Base-by-base conservation (phyloP, 2,797 vertebrate species). In the Cynopterus sphinx region DNA sequence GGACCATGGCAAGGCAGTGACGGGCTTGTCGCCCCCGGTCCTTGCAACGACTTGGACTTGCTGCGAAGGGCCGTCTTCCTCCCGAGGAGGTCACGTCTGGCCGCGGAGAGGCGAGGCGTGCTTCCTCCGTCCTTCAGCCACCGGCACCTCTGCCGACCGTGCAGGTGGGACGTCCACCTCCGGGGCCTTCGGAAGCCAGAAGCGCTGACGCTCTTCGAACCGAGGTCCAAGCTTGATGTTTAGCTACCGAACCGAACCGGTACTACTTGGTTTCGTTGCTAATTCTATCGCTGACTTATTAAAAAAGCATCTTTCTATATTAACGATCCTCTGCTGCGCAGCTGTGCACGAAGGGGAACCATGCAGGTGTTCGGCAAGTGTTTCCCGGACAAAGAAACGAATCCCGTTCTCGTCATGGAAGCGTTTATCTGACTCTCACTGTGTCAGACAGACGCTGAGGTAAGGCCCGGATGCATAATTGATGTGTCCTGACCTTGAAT, bases 1-100 rank as follows among this genome's bases (percentile, higher is more conserved):
- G 2, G 3, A 3, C 11, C 3, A 0, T 5, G 0, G 0, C 9
- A 68, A 59, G 7, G 22, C 4, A 3, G 5, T 1, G 4, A 19
- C 36, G 2, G 13, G 4, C 22, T 39, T 2, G 0, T 6, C 13
- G 31, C 10, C 22, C 21, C 57, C 5, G 13, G 6, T 39, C 65
- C 55, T 31, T 5, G 6, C 17, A 31, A 13, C 3, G 21, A 9
- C 21, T 61, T 33, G 2, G 51, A 3, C 3, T 3, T 53, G 41
- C 9, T 31, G 2, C 4, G 24, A 41, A 55, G 36, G 65, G 16
- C 17, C 8, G 43, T 24, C 19, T 15, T 28, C 41, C 12, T 28
- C 16, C 17, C 1, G 15, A 31, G 2, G 6, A 10, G 65, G 31
- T 26, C n/a, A 6, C 2, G 2, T 57, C 57, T 77, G 28, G 12